These are phyloP conservation scores for Sericinus montela DNA, from an alignment of 2,888 invertebrate species.

Conservation along the genomic window DNA sequence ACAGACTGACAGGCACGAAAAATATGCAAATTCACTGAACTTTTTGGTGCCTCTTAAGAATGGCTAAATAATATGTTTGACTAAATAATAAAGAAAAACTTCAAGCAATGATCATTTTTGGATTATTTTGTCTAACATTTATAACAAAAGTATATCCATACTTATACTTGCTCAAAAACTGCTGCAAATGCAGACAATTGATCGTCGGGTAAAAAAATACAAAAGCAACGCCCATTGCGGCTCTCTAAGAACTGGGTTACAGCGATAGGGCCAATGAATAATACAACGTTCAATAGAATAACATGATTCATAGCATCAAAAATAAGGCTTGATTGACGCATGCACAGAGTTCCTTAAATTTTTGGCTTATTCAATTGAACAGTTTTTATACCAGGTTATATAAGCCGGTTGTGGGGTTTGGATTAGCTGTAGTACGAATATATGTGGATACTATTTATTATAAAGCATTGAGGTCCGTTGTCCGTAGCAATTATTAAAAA, in stretches of 20 bases:
- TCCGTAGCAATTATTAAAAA: too few species aligned
- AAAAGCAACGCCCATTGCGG: constrained; percentile 46
- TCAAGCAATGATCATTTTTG: too few species aligned
- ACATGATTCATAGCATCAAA: constrained; percentile 61
- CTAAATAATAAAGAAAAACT: too few species aligned
- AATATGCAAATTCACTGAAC: too few species aligned
- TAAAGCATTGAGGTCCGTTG: too few species aligned
- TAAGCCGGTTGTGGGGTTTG: constrained; percentile 50
- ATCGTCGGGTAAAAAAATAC: constrained; percentile 30
- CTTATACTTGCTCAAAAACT: too few species aligned
- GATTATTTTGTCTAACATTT: too few species aligned
- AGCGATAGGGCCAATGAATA: constrained; percentile 71
- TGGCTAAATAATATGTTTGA: too few species aligned
- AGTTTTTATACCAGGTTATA: constrained; percentile 56
- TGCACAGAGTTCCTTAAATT: constrained; percentile 58
- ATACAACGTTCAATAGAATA: constrained; percentile 67
- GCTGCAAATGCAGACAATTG: too few species aligned
- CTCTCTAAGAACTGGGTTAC: constrained; percentile 41
- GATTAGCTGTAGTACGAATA: constrained; percentile 63
- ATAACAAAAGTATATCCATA: too few species aligned
- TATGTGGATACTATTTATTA: constrained; percentile 52
- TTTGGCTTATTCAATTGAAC: constrained; percentile 51
- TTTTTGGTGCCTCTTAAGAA: too few species aligned
- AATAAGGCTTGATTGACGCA: constrained; percentile 71
- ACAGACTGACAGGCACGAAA: too few species aligned